Conservation (phyloP, 2,888 invertebrate species). For the Melanostoma scalare region DNA sequence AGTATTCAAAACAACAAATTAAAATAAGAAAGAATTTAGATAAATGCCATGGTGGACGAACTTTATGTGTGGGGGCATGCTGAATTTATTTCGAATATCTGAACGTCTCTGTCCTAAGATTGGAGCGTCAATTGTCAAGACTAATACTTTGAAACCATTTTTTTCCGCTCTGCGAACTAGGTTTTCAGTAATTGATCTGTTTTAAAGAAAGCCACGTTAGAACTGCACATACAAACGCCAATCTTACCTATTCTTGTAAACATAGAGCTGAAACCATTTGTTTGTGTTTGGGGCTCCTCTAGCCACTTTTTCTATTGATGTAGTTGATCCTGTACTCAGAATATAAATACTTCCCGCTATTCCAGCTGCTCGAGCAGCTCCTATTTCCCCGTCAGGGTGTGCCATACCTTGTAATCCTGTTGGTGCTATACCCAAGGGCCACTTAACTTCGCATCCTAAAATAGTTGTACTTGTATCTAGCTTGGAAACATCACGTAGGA, state of each 20-base stretch:
- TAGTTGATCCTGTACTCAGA: constrained; percentile 92
- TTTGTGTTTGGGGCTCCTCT: constrained; percentile 87
- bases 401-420: constrained; percentile 96
- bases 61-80: constrained; percentile 90
- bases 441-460: constrained; percentile 86
- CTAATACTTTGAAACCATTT: constrained; percentile 92
- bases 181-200: constrained; percentile 85
- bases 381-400: constrained; percentile 93
- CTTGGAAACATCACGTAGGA: constrained; percentile 88
- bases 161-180: constrained; percentile 90
- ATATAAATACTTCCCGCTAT: constrained; percentile 89
- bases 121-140: constrained; percentile 94
- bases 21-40: background rate
- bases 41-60: constrained; percentile 15
- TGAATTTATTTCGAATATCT: constrained; percentile 92
- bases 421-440: constrained; percentile 92
- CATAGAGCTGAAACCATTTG: constrained; percentile 96
- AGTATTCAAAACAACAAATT: background rate
- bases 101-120: constrained; percentile 91
- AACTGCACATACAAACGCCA: background rate
- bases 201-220: constrained; percentile 78
- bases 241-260: constrained; percentile 89
- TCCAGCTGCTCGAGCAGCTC: constrained; percentile 92
- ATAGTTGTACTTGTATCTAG: constrained; percentile 85
- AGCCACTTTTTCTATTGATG: constrained; percentile 94